These are phyloP conservation scores for Notarius quadriscutis DNA, from an alignment of 2,113 vertebrate genomes.

Conservation along the genomic window DNA sequence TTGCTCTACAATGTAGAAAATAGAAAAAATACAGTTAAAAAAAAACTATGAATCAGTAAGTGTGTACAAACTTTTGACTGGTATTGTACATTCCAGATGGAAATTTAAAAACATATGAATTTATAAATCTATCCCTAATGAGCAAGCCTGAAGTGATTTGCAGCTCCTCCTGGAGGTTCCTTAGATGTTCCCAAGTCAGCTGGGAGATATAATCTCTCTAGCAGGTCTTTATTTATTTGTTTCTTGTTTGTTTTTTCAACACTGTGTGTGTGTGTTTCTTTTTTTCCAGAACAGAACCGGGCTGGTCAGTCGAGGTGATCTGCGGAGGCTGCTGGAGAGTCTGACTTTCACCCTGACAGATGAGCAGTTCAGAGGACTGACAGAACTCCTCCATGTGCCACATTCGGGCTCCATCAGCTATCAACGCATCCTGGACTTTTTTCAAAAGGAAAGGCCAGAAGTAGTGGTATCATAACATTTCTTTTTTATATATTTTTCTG, in stretches of 20 bases:
- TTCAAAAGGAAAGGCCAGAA: conserved; percentile 50
- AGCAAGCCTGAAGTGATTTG: too few relatives aligned
- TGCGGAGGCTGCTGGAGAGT: conserved; percentile 56
- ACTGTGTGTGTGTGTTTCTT: not conserved
- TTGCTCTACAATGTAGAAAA: too few relatives aligned
- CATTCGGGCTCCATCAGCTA: conserved; percentile 49
- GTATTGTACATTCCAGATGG: too few relatives aligned
- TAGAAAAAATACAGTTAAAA: too few relatives aligned
- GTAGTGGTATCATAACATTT: not conserved
- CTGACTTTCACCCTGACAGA: conserved; percentile 59
- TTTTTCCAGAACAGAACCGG: conserved; percentile 55
- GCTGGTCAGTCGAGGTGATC: conserved; percentile 58
- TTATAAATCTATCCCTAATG: too few relatives aligned
- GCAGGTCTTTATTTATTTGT: not conserved
- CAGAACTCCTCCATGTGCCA: conserved; percentile 59
- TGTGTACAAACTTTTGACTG: too few relatives aligned
- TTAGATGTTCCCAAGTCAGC: not conserved
- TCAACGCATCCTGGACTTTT: conserved; percentile 52
- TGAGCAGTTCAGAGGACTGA: conserved; percentile 65
- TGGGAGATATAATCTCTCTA: not conserved
- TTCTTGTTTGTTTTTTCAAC: not conserved
- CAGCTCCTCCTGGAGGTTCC: not conserved
- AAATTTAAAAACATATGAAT: too few relatives aligned
- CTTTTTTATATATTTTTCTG: not conserved
- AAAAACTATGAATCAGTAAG: too few relatives aligned